phyloP scores from a whole-genome alignment of 2,797 vertebrate species.

The Bradypus variegatus region DNA sequence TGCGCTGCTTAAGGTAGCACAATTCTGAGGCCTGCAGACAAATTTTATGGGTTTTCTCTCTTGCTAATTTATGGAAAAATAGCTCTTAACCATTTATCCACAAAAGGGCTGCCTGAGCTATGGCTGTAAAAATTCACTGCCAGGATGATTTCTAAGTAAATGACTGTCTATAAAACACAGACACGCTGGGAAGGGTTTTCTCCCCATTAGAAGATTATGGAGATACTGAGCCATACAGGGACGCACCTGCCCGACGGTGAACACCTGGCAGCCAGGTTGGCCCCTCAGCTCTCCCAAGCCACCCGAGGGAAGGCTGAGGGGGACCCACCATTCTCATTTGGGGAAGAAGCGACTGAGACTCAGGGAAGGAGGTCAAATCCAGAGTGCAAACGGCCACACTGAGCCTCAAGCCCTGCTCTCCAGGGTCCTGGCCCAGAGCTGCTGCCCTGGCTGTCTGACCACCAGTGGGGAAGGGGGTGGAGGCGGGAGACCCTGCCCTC shows the following conservation, averaged over 20 bases:
- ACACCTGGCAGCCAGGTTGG: not conserved
- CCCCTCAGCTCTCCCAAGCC: too few relatives aligned
- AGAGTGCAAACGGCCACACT: not conserved
- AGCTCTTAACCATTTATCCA: not conserved
- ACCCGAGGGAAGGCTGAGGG: too few relatives aligned
- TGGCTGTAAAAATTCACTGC: not conserved
- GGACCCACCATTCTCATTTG: not conserved
- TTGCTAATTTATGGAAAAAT: not conserved
- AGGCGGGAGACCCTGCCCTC: too few relatives aligned
- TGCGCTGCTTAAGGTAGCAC: not conserved
- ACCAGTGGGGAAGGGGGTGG: too few relatives aligned
- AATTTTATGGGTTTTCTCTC: not conserved
- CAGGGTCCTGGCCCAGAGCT: too few relatives aligned
- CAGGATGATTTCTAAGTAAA: not conserved
- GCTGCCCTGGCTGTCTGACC: not conserved
- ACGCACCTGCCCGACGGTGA: not conserved
- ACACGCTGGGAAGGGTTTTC: rapidly evolving
- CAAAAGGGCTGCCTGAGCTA: not conserved
- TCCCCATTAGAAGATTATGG: rapidly evolving
- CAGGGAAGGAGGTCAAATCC: not conserved
- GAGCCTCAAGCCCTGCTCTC: not conserved
- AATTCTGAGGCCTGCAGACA: not conserved
- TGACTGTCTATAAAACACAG: rapidly evolving
- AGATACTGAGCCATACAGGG: not conserved
- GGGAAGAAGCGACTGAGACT: not conserved